phyloP scores from a whole-genome alignment of 2,888 invertebrate genomes.

The Coremacera marginata region DNA sequence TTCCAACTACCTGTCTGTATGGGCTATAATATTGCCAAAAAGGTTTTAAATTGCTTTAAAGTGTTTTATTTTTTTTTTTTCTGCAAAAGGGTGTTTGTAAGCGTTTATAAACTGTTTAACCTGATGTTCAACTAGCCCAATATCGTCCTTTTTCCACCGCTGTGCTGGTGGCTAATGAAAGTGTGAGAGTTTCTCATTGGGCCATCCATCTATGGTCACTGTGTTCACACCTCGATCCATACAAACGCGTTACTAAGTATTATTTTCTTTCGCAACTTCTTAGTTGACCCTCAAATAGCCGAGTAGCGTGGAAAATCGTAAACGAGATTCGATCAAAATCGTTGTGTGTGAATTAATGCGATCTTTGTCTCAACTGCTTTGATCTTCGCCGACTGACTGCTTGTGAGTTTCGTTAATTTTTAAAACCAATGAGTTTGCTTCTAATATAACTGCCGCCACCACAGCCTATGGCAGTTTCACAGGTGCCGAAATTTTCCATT shows the following conservation, averaged over 20 bases:
- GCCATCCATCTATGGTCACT: conserved; percentile 16
- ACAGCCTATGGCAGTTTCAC: not conserved
- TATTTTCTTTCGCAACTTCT: not conserved
- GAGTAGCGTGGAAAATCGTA: conserved; percentile 61
- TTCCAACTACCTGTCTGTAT: not conserved
- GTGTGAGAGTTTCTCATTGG: not conserved
- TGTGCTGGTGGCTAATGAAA: conserved; percentile 27
- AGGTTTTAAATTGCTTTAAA: conserved; percentile 27
- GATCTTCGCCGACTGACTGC: conserved; percentile 52
- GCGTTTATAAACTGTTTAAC: conserved; percentile 33
- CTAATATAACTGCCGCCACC: not conserved
- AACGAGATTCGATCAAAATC: conserved; percentile 54
- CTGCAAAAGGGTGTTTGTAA: conserved; percentile 8
- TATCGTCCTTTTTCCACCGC: not conserved
- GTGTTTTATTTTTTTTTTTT: not conserved
- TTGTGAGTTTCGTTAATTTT: not conserved
- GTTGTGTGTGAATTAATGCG: conserved; percentile 28
- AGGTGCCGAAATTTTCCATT: not conserved
- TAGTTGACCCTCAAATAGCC: conserved; percentile 49
- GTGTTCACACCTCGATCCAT: conserved; percentile 40
- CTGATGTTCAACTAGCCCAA: not conserved
- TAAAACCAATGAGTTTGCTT: conserved; percentile 16
- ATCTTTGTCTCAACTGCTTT: conserved; percentile 48
- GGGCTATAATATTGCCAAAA: conserved; percentile 6
- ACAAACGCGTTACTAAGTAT: not conserved